A percentile compares a stretch with the other conserved stretches of the same genome.
Evolutionary conservation across 2,113 vertebrate species (phyloP).

Genomic region (Thermophis baileyi): DNA sequence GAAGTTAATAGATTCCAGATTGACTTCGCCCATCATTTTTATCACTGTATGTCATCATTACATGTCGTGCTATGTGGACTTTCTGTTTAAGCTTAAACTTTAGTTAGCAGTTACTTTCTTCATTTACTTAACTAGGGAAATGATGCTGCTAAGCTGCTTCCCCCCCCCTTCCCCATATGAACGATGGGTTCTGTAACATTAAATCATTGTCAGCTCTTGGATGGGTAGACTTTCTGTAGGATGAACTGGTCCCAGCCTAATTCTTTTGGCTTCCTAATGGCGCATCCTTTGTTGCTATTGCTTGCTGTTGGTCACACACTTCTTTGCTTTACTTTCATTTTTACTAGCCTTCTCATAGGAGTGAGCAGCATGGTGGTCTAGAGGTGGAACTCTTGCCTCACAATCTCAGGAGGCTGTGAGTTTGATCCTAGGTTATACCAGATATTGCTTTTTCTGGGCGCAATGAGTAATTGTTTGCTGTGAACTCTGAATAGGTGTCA

Average conservation of each 20-base stretch:
- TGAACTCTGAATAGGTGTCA: background rate
- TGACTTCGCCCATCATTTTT: background rate
- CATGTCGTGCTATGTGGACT: background rate
- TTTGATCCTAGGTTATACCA: background rate
- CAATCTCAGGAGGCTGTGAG: background rate
- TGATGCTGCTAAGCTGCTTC: background rate
- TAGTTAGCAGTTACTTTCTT: background rate
- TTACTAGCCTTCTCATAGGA: background rate
- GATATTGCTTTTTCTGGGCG: background rate
- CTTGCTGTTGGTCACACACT: background rate
- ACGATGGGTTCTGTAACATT: background rate
- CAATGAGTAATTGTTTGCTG: background rate
- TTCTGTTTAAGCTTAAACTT: background rate
- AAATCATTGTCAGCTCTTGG: background rate
- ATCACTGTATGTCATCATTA: background rate
- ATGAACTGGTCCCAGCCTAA: background rate
- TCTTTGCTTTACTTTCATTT: background rate
- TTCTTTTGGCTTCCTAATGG: background rate
- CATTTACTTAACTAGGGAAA: background rate
- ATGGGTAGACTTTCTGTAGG: background rate
- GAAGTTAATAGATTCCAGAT: background rate
- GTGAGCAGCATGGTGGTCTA: background rate
- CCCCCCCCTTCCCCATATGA: background rate
- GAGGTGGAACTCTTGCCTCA: background rate
- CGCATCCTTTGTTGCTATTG: background rate